A percentile compares a stretch with the other conserved stretches of the same genome.
These are phyloP conservation scores for Cotesia chilonis DNA, from an alignment of 1,140 invertebrate species.

Conservation along the genomic window DNA sequence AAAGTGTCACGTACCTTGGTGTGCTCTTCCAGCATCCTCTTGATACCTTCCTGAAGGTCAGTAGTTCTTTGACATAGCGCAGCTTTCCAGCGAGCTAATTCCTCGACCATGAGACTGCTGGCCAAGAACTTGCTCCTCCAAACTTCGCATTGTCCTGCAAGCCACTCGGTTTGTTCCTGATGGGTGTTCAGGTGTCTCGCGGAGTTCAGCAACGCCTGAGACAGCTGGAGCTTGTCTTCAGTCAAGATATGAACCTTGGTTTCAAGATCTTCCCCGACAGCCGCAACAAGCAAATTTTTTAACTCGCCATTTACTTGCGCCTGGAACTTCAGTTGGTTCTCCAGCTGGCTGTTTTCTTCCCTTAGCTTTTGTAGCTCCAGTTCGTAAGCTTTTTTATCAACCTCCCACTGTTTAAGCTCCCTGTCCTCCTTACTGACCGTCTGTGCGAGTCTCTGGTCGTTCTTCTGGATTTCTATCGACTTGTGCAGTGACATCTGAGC, in stretches of 20 bases:
- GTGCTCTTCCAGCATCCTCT: conserved; percentile 78
- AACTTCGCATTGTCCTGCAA: conserved; percentile 92
- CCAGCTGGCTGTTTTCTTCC: conserved; percentile 72
- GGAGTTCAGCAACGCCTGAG: conserved; percentile 83
- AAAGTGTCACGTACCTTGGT: conserved; percentile 75
- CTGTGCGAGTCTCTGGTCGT: conserved; percentile 43
- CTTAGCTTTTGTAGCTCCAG: conserved; percentile 69
- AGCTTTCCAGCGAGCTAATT: conserved; percentile 85
- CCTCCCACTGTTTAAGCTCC: conserved; percentile 45
- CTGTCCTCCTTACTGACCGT: conserved; percentile 45
- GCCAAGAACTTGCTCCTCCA: conserved; percentile 96
- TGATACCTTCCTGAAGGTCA: conserved; percentile 78
- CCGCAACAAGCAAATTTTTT: conserved; percentile 91
- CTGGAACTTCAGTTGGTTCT: conserved; percentile 78
- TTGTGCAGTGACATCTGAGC: conserved; percentile 73
- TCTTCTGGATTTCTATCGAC: conserved; percentile 42
- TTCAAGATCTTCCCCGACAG: conserved; percentile 92
- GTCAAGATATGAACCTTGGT: conserved; percentile 86
- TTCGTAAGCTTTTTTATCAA: conserved; percentile 61
- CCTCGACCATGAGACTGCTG: conserved; percentile 91
- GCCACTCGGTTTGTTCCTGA: conserved; percentile 90
- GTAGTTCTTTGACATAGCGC: conserved; percentile 78
- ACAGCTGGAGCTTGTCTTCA: conserved; percentile 89
- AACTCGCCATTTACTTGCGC: conserved; percentile 86
- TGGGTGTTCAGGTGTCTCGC: conserved; percentile 85